Evolutionary conservation across 2,888 invertebrate genomes (phyloP), one percentile per base, ranked within the genome.

Genomic region (Apocheima hispidaria): DNA sequence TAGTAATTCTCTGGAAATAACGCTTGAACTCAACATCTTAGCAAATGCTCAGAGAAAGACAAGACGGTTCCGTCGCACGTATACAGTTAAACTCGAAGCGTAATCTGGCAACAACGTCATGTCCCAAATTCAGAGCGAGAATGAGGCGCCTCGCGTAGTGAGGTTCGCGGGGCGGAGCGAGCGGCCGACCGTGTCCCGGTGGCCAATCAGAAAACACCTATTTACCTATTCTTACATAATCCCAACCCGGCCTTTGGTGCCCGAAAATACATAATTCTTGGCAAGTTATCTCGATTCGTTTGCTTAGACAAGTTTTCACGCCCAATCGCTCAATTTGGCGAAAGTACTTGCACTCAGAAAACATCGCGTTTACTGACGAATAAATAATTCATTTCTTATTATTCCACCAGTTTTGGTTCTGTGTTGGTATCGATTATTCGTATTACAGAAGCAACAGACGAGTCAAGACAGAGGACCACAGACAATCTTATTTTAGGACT

Each of bases 91-190:
- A 21, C 14, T 12, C 35, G 21, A 9, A 20, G 23, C 26, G n/a
- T 50, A 38, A 38, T 38, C 36, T 44, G 26, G 12, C 4, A 38
- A 16, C 21, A 62, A 66, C 41, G 36, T 60, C 57, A 56, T 55
- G 51, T 18, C 52, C 61, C 50, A 67, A 65, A 58, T 58, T 51
- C 54, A 49, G 58, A 65, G 63, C 60, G 65, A 43, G 60, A 69
- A 65, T 64, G 66, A 67, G 46, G 28, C 52, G 51, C 21, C 60
- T 36, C 52, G 58, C 60, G 50, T 79, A 84, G 76, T 41, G n/a
- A 77, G 80, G 83, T 86, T 87, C 84, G 86, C 76, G 78, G 82
- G 87, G 88, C 88, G 89, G 86, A 83, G 89, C 86, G 70, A 78
- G 70, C 71, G 66, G 4, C 54, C 53, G 60, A 56, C 56, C 53